These are phyloP conservation scores for Platalea minor DNA, from an alignment of 2,797 vertebrate genomes.

Conservation along the genomic window DNA sequence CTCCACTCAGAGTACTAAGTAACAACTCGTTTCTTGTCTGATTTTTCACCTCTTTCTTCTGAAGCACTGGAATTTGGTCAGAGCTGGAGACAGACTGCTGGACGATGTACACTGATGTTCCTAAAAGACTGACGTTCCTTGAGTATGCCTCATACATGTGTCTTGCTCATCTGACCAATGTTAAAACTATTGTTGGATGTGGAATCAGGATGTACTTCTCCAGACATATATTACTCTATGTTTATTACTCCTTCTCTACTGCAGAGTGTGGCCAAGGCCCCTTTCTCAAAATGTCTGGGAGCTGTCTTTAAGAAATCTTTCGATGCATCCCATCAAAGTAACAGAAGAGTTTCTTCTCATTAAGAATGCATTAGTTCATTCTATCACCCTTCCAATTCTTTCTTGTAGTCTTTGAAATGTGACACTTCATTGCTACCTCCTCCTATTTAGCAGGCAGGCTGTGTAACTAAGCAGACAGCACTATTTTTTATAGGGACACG, in stretches of 20 bases:
- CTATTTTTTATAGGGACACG: background rate
- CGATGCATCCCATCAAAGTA: background rate
- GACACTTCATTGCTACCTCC: background rate
- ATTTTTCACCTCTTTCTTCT: background rate
- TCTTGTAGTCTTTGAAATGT: background rate
- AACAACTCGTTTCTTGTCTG: background rate
- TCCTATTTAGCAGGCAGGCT: background rate
- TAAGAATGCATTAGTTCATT: background rate
- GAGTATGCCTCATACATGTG: background rate
- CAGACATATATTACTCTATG: background rate
- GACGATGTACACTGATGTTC: background rate
- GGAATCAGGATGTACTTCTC: background rate
- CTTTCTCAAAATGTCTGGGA: background rate
- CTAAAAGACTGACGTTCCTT: background rate
- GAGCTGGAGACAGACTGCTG: background rate
- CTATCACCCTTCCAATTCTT: background rate
- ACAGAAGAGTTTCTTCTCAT: background rate
- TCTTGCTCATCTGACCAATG: background rate
- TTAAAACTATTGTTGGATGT: background rate
- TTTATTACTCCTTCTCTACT: background rate
- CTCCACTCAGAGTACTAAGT: background rate
- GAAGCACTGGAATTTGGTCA: background rate
- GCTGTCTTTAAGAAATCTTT: background rate
- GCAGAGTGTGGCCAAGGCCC: background rate
- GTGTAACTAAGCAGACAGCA: background rate